These are phyloP conservation scores for Chalcosyrphus nemorum DNA, from an alignment of 2,888 invertebrate species.

Conservation along the genomic window DNA sequence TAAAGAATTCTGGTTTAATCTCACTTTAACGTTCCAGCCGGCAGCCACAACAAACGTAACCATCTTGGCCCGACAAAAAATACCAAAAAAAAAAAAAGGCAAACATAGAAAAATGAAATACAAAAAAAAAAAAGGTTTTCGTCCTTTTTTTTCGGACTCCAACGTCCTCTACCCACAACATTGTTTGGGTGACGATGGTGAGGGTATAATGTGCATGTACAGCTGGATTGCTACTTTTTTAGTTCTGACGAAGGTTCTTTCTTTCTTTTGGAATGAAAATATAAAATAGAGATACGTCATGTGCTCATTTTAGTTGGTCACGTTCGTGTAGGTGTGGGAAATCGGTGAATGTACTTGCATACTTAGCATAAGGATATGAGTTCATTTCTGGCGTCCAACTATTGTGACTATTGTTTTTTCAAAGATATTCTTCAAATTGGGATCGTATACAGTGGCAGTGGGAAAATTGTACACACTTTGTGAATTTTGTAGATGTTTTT, in stretches of 20 bases:
- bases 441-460: not conserved
- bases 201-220: constrained; percentile 18
- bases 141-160: not conserved
- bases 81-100: not conserved
- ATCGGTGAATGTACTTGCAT: not conserved
- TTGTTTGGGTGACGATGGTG: not conserved
- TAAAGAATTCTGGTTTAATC: constrained; percentile 58
- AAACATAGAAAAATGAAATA: not conserved
- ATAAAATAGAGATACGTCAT: constrained; percentile 17
- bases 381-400: not conserved
- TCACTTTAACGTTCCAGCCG: constrained; percentile 27
- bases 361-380: constrained; percentile 2
- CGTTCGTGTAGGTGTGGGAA: not conserved
- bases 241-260: constrained; percentile 34
- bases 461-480: not conserved
- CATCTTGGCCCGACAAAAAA: not conserved
- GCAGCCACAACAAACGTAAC: constrained; percentile 41
- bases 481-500: not conserved
- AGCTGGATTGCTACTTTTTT: constrained; percentile 41
- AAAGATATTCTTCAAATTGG: not conserved
- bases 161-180: not conserved
- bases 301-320: constrained; percentile 1
- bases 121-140: not conserved
- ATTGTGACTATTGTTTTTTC: not conserved
- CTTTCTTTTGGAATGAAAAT: not conserved